Percentiles rank a stretch among this genome's conserved stretches.
Evolutionary conservation across 2,888 invertebrate species (phyloP).

Genomic region (Cyrtodaria siliqua): DNA sequence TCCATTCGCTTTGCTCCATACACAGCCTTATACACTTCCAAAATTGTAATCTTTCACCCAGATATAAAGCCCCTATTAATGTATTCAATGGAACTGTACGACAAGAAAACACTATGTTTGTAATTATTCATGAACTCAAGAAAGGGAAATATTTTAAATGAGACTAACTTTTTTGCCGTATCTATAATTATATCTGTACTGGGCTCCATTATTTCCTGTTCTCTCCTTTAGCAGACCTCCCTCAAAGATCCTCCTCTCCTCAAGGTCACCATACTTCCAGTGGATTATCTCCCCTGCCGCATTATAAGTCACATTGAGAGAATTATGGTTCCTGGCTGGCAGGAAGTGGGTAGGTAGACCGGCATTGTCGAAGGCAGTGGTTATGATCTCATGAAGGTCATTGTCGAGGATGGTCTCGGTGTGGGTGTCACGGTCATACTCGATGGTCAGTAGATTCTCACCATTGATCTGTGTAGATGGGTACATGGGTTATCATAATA

Average conservation of each 20-base stretch:
- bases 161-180: conserved; percentile 92
- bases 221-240: conserved; percentile 95
- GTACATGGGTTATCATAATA: no score
- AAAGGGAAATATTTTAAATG: no score
- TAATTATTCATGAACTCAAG: no score
- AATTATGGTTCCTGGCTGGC: conserved; percentile 75
- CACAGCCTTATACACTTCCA: no score
- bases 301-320: conserved; percentile 95
- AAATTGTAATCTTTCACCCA: no score
- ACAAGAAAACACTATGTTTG: no score
- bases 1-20: no score
- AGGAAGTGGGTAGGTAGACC: conserved; percentile 91
- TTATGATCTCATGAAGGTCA: conserved; percentile 93
- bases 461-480: conserved; percentile 92
- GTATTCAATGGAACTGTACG: no score
- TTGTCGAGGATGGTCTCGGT: conserved; percentile 96
- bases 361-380: conserved; percentile 95
- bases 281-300: conserved; percentile 94
- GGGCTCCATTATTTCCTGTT: conserved; percentile 95
- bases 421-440: conserved; percentile 96
- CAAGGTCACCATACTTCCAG: conserved; percentile 97
- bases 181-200: conserved; percentile 96
- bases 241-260: conserved; percentile 95
- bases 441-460: conserved; percentile 95
- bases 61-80: no score